Evolutionary conservation across 2,888 invertebrate species (phyloP).

Genomic region (Diarsia dahlii): DNA sequence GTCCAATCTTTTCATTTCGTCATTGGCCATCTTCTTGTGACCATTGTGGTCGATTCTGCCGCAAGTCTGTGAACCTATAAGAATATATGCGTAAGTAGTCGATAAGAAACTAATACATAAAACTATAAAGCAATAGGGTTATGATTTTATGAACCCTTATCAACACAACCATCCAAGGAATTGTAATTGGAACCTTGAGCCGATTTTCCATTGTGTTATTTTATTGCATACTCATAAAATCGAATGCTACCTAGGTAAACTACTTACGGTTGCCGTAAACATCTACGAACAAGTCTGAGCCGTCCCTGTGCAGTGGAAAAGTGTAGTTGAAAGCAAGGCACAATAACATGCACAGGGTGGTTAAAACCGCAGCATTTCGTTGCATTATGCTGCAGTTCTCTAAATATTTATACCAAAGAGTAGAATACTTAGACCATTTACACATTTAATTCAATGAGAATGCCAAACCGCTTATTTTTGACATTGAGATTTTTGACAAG

Average conservation of each 20-base stretch:
- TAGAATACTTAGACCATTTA: conserved; percentile 14
- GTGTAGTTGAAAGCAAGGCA: conserved; percentile 82
- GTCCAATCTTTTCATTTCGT: conserved; percentile 72
- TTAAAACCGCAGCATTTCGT: conserved; percentile 73
- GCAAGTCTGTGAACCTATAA: conserved; percentile 68
- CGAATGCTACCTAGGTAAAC: not conserved
- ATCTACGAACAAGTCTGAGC: conserved; percentile 54
- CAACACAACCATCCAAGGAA: not conserved
- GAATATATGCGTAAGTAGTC: not conserved
- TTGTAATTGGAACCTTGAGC: not conserved
- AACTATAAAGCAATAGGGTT: not conserved
- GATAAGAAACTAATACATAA: not conserved
- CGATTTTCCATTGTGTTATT: conserved; percentile 3
- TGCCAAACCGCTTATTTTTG: conserved; percentile 18
- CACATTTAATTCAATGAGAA: conserved; percentile 48
- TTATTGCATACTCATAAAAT: conserved; percentile 4
- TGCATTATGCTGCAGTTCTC: conserved; percentile 72
- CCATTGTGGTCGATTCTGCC: conserved; percentile 58
- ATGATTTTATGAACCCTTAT: not conserved
- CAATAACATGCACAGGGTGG: conserved; percentile 75
- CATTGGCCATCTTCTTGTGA: conserved; percentile 73
- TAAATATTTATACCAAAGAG: conserved; percentile 42
- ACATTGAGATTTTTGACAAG: conserved; percentile 28
- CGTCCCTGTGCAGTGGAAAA: conserved; percentile 78
- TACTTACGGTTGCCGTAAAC: conserved; percentile 54